These are phyloP conservation scores for Gallinago media DNA, from an alignment of 2,113 vertebrate genomes.

Conservation along the genomic window DNA sequence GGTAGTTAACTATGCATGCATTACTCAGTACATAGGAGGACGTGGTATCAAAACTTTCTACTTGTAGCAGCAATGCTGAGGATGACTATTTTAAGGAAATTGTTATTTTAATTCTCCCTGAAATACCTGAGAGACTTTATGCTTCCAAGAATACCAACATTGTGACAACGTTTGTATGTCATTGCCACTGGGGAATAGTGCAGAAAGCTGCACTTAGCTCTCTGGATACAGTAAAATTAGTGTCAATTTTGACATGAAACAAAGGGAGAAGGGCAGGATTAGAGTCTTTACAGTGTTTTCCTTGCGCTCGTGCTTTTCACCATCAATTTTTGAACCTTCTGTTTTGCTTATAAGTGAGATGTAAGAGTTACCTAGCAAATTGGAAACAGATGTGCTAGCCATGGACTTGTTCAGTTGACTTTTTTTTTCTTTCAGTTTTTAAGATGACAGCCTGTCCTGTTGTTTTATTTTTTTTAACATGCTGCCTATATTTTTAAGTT, in stretches of 20 bases:
- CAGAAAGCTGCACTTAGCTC: not conserved
- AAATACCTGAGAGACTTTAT: not conserved
- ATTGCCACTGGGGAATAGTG: not conserved
- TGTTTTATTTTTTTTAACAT: not conserved
- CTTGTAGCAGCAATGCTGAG: not conserved
- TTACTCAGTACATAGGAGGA: not conserved
- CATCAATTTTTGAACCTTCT: not conserved
- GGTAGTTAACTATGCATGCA: not conserved
- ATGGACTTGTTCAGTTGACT: not conserved
- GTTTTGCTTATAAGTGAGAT: not conserved
- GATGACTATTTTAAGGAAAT: slow-evolving; percentile 44
- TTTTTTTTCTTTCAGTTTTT: not conserved
- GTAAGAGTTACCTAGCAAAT: not conserved
- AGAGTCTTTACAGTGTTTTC: not conserved
- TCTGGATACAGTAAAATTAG: not conserved
- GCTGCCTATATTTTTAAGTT: not conserved
- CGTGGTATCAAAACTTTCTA: slow-evolving; percentile 25
- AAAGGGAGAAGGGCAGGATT: not conserved
- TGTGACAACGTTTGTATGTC: not conserved
- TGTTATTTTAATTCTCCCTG: not conserved
- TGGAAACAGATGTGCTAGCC: not conserved
- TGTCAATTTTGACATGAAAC: not conserved
- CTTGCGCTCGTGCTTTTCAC: not conserved
- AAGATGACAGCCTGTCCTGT: not conserved
- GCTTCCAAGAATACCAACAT: not conserved